Percentiles rank a stretch among this genome's conserved stretches.
phyloP scores from a whole-genome alignment of 2,888 invertebrate species.

The Aphidius colemani region DNA sequence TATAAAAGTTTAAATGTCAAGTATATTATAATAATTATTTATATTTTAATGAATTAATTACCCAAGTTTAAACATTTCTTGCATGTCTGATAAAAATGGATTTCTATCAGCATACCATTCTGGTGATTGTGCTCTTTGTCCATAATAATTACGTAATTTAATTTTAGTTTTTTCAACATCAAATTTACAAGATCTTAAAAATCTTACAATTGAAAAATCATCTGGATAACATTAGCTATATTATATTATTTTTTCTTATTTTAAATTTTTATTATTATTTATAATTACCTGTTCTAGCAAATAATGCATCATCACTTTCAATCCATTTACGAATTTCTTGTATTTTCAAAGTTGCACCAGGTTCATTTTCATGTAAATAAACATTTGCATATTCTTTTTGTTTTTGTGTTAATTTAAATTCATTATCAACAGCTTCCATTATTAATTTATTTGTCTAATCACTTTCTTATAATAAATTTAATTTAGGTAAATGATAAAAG shows the following conservation, averaged over 20 bases:
- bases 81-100: conserved; percentile 64
- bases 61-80: conserved; percentile 66
- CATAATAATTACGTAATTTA: conserved; percentile 66
- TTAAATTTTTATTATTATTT: background rate
- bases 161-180: conserved; percentile 64
- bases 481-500: no score
- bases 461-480: no score
- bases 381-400: conserved; percentile 46
- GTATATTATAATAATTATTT: background rate
- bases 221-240: conserved; percentile 46
- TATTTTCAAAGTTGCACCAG: conserved; percentile 49
- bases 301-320: conserved; percentile 50
- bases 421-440: no score
- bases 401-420: background rate
- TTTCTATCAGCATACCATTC: conserved; percentile 70
- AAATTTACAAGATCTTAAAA: conserved; percentile 68
- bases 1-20: no score
- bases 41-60: conserved; percentile 34
- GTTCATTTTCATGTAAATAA: conserved; percentile 55
- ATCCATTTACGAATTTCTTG: conserved; percentile 58
- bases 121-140: conserved; percentile 62
- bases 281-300: conserved; percentile 49
- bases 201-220: conserved; percentile 63
- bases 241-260: background rate
- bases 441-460: no score